phyloP scores from a whole-genome alignment of 2,888 invertebrate genomes.

The Teinopalpus imperialis region DNA sequence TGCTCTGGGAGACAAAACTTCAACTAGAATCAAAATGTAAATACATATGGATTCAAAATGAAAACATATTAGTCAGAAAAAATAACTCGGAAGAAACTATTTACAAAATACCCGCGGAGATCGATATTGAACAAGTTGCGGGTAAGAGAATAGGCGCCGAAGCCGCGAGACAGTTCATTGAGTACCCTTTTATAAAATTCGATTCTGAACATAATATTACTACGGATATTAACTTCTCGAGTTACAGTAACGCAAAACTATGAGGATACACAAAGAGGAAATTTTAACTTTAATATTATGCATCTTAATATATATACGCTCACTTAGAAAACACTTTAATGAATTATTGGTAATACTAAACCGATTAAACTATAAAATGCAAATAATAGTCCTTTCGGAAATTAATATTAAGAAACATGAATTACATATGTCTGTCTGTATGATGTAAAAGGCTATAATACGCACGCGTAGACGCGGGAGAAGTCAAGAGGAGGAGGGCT shows the following conservation, averaged over 20 bases:
- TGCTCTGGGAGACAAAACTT: conserved; percentile 13
- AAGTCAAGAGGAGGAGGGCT: conserved; percentile 2
- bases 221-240: neutral
- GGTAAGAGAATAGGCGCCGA: conserved; percentile 2
- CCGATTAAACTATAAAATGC: neutral
- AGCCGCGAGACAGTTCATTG: neutral
- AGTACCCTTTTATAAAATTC: neutral
- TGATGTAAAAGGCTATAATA: neutral
- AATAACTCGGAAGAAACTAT: conserved; percentile 3
- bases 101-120: conserved; percentile 1
- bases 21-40: conserved; percentile 6
- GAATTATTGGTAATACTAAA: conserved; percentile 1
- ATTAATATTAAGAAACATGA: conserved; percentile 5
- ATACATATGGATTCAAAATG: conserved; percentile 15
- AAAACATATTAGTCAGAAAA: conserved; percentile 11
- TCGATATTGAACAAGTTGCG: conserved; percentile 1
- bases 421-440: neutral
- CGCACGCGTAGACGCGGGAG: conserved; percentile 1
- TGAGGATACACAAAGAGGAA: neutral
- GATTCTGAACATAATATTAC: neutral
- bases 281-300: conserved; percentile 1
- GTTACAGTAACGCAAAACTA: neutral
- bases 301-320: conserved; percentile 9
- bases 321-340: conserved; percentile 11
- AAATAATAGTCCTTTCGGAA: conserved; percentile 5